Percentiles rank a stretch among this genome's conserved stretches.
phyloP scores from a whole-genome alignment of 2,797 vertebrate species.

The Chaenodraco wilsoni region DNA sequence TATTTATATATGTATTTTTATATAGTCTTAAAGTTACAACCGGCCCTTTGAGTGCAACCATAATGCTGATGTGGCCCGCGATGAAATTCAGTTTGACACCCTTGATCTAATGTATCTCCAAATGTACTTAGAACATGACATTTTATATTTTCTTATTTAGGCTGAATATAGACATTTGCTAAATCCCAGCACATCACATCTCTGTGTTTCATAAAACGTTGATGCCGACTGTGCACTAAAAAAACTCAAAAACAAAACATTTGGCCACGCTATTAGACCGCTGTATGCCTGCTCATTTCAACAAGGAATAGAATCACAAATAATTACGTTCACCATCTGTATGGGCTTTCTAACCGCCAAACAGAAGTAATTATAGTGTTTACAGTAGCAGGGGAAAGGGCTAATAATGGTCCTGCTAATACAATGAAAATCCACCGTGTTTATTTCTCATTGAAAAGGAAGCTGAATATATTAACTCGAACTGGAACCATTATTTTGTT shows the following conservation, averaged over 20 bases:
- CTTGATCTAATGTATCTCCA: background rate
- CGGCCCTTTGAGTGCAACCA: no score
- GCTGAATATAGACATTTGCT: no score
- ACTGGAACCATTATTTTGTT: background rate
- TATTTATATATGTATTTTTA: no score
- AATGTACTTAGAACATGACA: background rate
- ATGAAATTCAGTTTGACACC: no score
- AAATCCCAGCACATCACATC: no score
- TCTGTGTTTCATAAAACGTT: no score
- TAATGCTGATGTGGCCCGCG: no score
- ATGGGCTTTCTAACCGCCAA: background rate
- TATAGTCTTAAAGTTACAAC: no score
- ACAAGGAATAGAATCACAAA: constrained; percentile 11
- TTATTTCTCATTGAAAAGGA: background rate
- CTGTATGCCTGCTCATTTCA: constrained; percentile 13
- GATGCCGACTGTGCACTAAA: no score
- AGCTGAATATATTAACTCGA: constrained; percentile 14
- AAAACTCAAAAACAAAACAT: no score
- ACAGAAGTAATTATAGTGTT: background rate
- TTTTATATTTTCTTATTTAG: background rate
- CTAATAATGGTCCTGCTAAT: constrained; percentile 6
- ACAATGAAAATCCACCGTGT: background rate
- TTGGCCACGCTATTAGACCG: background rate
- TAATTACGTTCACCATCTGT: background rate
- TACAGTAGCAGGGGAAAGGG: background rate